A percentile compares a stretch with the other conserved stretches of the same genome.
phyloP scores from a whole-genome alignment of 2,113 vertebrate genomes.

The Odontophorus gujanensis region DNA sequence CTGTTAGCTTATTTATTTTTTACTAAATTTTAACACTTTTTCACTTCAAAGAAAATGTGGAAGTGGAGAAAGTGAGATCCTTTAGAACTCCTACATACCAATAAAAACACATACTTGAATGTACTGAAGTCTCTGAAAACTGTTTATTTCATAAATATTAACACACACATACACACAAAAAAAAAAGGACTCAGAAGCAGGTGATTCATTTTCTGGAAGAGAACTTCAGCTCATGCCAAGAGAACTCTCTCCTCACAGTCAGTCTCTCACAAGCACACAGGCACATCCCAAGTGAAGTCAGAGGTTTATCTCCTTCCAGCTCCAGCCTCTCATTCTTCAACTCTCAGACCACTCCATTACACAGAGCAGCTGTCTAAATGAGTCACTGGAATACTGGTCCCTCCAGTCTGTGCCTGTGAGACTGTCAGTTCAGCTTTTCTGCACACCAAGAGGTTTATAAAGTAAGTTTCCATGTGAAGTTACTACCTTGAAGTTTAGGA shows the following conservation, averaged over 20 bases:
- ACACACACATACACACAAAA: not conserved
- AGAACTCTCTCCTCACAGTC: not conserved
- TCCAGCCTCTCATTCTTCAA: not conserved
- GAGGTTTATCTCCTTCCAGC: not conserved
- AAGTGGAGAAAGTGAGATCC: not conserved
- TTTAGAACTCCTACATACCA: not conserved
- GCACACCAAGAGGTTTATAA: not conserved
- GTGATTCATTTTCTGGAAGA: conserved; percentile 41
- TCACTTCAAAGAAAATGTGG: not conserved
- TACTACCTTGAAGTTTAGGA: not conserved
- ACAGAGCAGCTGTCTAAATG: not conserved
- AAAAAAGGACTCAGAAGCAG: not conserved
- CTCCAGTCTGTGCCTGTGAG: not conserved
- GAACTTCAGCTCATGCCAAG: conserved; percentile 10
- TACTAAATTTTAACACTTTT: not conserved
- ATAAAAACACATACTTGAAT: conserved; percentile 29
- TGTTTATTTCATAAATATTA: conserved; percentile 33
- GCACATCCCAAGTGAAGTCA: not conserved
- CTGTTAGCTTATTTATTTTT: not conserved
- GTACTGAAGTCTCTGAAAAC: not conserved
- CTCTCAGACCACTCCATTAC: not conserved
- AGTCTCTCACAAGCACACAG: conserved; percentile 27
- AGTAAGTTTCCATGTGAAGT: not conserved
- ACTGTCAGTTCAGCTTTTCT: not conserved
- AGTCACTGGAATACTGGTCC: not conserved